Base-by-base conservation (phyloP, 2,888 invertebrate species). In the Microctonus aethiopoides region DNA sequence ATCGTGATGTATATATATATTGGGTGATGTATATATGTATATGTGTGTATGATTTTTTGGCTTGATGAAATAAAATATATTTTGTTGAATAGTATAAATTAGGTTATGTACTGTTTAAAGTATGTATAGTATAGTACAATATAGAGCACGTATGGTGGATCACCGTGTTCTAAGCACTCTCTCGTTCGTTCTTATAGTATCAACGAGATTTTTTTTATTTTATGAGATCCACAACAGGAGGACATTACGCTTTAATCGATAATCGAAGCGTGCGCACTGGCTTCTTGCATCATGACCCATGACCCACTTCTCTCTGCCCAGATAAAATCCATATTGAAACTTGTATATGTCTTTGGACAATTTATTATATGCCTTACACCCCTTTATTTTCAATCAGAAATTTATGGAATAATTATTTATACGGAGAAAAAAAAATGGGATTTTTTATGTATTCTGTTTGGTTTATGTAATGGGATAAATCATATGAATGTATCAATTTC, bases 241-340 rank as follows among this genome's bases (percentile, higher is more conserved):
- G 76, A 76, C 74, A 78, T 73, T 80, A 76, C 74, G 79, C 74
- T 80, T 80, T 80, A 83, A 86, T 86, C 85, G 86, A 86, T 86
- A 86, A 84, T 81, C 79, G 80, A 83, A 83, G 82, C 84, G 79
- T 85, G 85, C 83, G 85, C 85, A 84, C 78, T 81, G 72, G 46
- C 46, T 75, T 72, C 67, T 73, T 72, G 39, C 60, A 29, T 46
- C n/a, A 34, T 72, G 74, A 76, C 75, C 77, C 77, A 78, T 84
- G 83, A 83, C 83, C 83, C 78, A 83, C 78, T 82, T 83, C 51
- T 62, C n/a, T 16, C 24, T 36, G 10, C 24, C 16, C 13, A 29
- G 16, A 26, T 29, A 62, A 62, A 62, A 62, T 62, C 62, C 62
- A 62, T 62, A 62, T 62, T 62, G 16, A 26, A 20, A 6, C 13